These are phyloP conservation scores for Cuculus canorus DNA, from an alignment of 2,797 vertebrate genomes.

Conservation along the genomic window DNA sequence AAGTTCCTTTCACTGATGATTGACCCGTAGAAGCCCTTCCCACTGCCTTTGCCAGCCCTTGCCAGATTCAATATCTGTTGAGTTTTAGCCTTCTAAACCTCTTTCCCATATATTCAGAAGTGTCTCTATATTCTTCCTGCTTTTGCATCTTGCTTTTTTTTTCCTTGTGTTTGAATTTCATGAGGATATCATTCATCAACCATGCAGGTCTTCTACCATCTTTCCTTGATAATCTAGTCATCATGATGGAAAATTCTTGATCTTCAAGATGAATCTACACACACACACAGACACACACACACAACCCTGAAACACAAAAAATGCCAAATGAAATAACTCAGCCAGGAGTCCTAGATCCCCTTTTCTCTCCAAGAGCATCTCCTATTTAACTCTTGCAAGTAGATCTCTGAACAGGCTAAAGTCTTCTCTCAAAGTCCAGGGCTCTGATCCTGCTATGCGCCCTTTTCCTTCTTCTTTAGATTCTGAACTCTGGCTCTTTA, in stretches of 20 bases:
- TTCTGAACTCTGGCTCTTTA: not conserved
- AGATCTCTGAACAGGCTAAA: not conserved
- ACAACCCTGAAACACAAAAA: not conserved
- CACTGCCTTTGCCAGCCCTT: not conserved
- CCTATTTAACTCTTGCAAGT: not conserved
- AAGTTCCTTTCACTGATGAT: not conserved
- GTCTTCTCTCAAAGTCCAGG: not conserved
- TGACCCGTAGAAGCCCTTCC: not conserved
- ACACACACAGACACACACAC: too few relatives aligned
- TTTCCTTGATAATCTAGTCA: not conserved
- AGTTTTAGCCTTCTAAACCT: not conserved
- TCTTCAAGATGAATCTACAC: not conserved
- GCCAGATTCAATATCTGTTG: not conserved
- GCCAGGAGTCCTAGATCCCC: not conserved
- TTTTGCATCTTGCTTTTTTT: not conserved
- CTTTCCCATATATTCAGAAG: not conserved
- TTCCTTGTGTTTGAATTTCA: not conserved
- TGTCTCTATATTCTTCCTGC: not conserved
- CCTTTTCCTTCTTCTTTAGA: not conserved
- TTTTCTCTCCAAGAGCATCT: not conserved
- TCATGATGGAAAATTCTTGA: not conserved
- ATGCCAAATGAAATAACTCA: not conserved
- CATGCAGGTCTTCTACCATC: not conserved
- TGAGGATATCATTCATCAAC: not conserved
- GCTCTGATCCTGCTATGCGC: not conserved